phyloP scores from a whole-genome alignment of 1,140 invertebrate species.

The Aphidius gifuensis region DNA sequence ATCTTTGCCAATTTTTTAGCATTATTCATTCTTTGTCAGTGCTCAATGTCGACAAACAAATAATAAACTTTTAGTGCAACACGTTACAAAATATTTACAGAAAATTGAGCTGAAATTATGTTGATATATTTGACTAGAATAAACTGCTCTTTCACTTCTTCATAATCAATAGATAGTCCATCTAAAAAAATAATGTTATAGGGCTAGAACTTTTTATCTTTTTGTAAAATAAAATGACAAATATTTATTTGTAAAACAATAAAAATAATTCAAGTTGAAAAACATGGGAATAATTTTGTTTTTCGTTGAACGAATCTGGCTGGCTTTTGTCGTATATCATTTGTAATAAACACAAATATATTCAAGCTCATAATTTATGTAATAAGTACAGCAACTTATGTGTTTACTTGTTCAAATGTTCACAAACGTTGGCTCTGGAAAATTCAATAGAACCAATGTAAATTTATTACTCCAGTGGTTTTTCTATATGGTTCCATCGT shows the following conservation, averaged over 20 bases:
- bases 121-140: background rate
- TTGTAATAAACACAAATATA: background rate
- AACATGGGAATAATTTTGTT: constrained; percentile 3
- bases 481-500: too few species aligned
- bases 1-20: background rate
- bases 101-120: background rate
- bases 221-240: too few species aligned
- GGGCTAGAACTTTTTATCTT: too few species aligned
- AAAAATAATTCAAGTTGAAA: background rate
- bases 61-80: too few species aligned
- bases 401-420: background rate
- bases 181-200: too few species aligned
- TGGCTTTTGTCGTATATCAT: constrained; percentile 17
- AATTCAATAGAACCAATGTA: too few species aligned
- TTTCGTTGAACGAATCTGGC: constrained; percentile 25
- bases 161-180: too few species aligned
- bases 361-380: constrained; percentile 27
- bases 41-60: too few species aligned
- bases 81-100: too few species aligned
- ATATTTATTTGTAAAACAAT: background rate
- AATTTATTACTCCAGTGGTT: too few species aligned
- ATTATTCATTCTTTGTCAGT: background rate
- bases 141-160: too few species aligned
- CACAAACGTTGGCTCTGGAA: background rate
- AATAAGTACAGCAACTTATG: constrained; percentile 9